phyloP scores from a whole-genome alignment of 2,888 invertebrate species.

The Pyrrhia umbra region DNA sequence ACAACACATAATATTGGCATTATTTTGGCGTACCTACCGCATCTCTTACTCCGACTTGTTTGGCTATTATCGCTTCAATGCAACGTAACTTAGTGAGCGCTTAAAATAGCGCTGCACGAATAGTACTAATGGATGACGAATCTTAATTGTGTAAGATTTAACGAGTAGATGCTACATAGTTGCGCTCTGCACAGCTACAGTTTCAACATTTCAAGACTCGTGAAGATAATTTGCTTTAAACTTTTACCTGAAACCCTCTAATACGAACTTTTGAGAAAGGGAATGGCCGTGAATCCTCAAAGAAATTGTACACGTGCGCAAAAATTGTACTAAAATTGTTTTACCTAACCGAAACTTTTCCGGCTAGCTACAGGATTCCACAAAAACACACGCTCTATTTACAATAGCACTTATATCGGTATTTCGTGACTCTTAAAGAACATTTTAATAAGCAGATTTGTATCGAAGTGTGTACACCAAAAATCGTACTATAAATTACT shows the following conservation, averaged over 20 bases:
- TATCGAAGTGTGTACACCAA: background rate
- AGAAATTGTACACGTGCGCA: background rate
- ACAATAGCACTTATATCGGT: too few relatives aligned
- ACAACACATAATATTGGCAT: background rate
- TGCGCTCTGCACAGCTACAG: slow-evolving; percentile 9
- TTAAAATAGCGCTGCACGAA: slow-evolving; percentile 49
- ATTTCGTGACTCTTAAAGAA: background rate
- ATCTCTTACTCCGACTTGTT: background rate
- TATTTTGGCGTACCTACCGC: background rate
- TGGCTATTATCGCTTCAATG: slow-evolving; percentile 26
- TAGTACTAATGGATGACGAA: slow-evolving; percentile 55
- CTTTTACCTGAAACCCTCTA: background rate
- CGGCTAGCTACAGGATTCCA: background rate
- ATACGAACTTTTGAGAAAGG: background rate
- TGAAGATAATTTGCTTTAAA: background rate
- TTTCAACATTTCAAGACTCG: slow-evolving; percentile 13
- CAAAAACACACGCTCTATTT: background rate
- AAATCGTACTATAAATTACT: background rate
- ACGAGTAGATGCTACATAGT: slow-evolving; percentile 39
- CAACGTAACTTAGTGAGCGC: slow-evolving; percentile 32
- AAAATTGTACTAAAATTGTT: background rate
- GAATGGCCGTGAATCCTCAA: background rate
- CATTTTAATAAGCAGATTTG: background rate
- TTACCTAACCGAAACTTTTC: background rate
- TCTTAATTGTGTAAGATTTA: slow-evolving; percentile 52